phyloP scores from a whole-genome alignment of 2,797 vertebrate genomes.

The Sebastes reedi region DNA sequence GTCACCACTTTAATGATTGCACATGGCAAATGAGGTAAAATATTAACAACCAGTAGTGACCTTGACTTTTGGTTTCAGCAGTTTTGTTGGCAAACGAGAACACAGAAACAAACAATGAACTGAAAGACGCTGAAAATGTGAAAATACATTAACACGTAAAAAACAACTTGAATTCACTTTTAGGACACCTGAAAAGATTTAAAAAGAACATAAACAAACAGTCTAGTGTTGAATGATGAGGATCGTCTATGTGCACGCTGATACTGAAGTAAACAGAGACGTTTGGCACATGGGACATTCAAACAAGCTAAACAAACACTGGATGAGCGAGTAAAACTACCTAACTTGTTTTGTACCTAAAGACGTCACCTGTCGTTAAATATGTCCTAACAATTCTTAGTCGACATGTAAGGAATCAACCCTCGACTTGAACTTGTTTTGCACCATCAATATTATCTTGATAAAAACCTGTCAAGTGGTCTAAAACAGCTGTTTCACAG shows the following conservation, averaged over 20 bases:
- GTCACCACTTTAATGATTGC: constrained; percentile 39
- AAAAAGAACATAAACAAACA: background rate
- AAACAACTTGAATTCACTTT: background rate
- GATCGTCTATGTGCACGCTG: background rate
- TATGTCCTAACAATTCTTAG: background rate
- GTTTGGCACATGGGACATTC: background rate
- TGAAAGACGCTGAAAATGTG: background rate
- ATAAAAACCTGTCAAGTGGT: background rate
- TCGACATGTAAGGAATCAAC: background rate
- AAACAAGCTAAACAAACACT: constrained; percentile 9
- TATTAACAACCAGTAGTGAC: background rate
- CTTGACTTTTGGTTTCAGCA: constrained; percentile 9
- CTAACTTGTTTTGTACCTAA: background rate
- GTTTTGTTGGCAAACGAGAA: background rate
- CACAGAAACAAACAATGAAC: background rate
- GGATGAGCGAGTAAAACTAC: background rate
- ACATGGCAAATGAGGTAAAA: constrained; percentile 44
- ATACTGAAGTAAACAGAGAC: background rate
- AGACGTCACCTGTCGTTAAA: background rate
- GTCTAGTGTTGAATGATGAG: background rate
- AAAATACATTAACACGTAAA: background rate
- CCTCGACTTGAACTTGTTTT: background rate
- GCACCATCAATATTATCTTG: background rate
- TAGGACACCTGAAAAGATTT: background rate
- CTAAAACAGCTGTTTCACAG: background rate